Conservation (phyloP, 2,113 vertebrate species). For the Pseudorasbora parva region DNA sequence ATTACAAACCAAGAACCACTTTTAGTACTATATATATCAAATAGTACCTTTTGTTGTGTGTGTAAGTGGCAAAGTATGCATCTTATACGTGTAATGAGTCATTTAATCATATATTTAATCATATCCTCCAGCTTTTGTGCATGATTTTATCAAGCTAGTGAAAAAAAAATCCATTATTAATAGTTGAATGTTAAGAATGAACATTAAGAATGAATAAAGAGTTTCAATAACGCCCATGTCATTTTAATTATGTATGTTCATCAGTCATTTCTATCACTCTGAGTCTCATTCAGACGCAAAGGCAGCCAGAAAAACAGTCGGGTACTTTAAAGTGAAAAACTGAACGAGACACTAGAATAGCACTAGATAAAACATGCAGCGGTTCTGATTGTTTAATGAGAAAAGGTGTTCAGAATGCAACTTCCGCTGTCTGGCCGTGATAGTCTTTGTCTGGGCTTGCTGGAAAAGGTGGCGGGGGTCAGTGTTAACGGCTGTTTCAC, state of each 20-base stretch:
- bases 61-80: background rate
- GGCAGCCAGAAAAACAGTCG: background rate
- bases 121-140: background rate
- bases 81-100: background rate
- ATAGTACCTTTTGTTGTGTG: too few relatives aligned
- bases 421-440: conserved; percentile 2
- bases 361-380: too few relatives aligned
- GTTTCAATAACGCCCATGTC: background rate
- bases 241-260: background rate
- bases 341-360: too few relatives aligned
- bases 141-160: background rate
- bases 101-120: background rate
- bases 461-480: conserved; percentile 30
- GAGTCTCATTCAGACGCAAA: background rate
- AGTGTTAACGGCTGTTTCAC: conserved; percentile 37
- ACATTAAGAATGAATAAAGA: background rate
- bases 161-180: too few relatives aligned
- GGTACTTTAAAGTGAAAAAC: background rate
- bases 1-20: too few relatives aligned
- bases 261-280: background rate
- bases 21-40: too few relatives aligned
- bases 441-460: conserved; percentile 30
- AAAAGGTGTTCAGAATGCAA: conserved; percentile 26
- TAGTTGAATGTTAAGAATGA: too few relatives aligned
- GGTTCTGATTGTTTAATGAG: background rate